Evolutionary conservation across 2,888 invertebrate species (phyloP).

Genomic region (Anagyrus pseudococci): DNA sequence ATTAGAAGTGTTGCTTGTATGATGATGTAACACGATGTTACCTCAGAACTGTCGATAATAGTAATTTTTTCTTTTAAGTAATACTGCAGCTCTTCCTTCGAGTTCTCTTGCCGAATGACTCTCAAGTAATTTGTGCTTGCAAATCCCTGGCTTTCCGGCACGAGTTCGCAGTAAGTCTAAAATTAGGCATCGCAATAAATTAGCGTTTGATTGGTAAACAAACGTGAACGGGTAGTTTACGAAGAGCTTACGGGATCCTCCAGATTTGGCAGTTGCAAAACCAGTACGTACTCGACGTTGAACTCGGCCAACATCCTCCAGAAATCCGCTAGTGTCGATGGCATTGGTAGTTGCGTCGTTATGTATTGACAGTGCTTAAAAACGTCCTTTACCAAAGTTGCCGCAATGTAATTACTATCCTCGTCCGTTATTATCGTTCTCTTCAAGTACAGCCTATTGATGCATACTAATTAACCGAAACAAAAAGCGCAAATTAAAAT

Average conservation of each 20-base stretch:
- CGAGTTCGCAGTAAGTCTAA: slow-evolving; percentile 50
- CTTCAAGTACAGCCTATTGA: slow-evolving; percentile 54
- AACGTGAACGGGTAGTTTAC: background rate
- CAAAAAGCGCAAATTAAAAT: background rate
- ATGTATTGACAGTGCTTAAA: slow-evolving; percentile 57
- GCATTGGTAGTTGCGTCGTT: slow-evolving; percentile 62
- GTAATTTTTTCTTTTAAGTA: slow-evolving; percentile 42
- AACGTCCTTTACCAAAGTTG: slow-evolving; percentile 57
- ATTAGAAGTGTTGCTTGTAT: background rate
- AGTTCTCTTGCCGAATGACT: slow-evolving; percentile 40
- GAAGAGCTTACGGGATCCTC: slow-evolving; percentile 54
- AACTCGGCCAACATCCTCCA: slow-evolving; percentile 62
- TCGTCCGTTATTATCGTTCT: slow-evolving; percentile 56
- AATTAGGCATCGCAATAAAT: slow-evolving; percentile 15
- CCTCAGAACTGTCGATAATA: slow-evolving; percentile 45
- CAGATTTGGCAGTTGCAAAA: slow-evolving; percentile 57
- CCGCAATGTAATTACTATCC: slow-evolving; percentile 62
- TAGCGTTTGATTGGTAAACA: background rate
- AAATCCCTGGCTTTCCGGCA: slow-evolving; percentile 45
- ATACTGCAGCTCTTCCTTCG: slow-evolving; percentile 33
- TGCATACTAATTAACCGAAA: slow-evolving; percentile 41
- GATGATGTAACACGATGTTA: slow-evolving; percentile 25
- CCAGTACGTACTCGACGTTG: slow-evolving; percentile 57
- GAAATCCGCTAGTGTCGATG: slow-evolving; percentile 61
- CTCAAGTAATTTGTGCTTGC: slow-evolving; percentile 47